Evolutionary conservation across 2,888 invertebrate species (phyloP).

Genomic region (Holacanthella duospinosa): DNA sequence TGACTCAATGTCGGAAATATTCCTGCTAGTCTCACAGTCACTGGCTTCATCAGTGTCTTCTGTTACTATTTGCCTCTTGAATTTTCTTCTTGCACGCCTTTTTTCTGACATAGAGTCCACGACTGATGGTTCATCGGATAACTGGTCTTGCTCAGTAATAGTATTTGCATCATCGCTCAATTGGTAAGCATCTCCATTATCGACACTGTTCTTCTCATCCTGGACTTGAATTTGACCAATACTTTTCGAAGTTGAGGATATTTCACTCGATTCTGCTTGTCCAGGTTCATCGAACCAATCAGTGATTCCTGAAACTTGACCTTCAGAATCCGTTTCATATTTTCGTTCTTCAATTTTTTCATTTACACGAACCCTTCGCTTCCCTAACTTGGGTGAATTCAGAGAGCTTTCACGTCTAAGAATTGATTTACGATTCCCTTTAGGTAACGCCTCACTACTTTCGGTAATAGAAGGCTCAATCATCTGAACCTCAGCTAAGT

Average conservation of each 20-base stretch:
- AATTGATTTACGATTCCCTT: not conserved
- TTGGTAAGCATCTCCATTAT: too few relatives aligned
- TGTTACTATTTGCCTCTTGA: not conserved
- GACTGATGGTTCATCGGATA: not conserved
- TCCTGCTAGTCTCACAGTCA: not conserved
- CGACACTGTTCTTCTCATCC: not conserved
- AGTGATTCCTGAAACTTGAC: not conserved
- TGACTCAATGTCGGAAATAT: not conserved
- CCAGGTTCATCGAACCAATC: not conserved
- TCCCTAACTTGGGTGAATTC: not conserved
- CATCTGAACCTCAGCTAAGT: not conserved
- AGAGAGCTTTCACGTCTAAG: not conserved
- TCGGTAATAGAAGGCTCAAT: not conserved
- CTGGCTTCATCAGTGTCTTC: conserved; percentile 1
- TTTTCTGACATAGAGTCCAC: not conserved
- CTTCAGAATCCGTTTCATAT: not conserved
- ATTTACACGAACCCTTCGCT: not conserved
- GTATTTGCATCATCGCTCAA: not conserved
- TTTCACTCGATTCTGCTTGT: conserved; percentile 2
- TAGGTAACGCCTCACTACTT: not conserved
- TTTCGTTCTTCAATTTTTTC: not conserved
- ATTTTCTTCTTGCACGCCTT: not conserved
- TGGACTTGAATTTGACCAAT: not conserved
- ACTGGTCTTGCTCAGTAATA: not conserved
- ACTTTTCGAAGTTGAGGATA: not conserved